These are phyloP conservation scores for Gerris buenoi DNA, from an alignment of 1,140 invertebrate genomes.

Conservation along the genomic window DNA sequence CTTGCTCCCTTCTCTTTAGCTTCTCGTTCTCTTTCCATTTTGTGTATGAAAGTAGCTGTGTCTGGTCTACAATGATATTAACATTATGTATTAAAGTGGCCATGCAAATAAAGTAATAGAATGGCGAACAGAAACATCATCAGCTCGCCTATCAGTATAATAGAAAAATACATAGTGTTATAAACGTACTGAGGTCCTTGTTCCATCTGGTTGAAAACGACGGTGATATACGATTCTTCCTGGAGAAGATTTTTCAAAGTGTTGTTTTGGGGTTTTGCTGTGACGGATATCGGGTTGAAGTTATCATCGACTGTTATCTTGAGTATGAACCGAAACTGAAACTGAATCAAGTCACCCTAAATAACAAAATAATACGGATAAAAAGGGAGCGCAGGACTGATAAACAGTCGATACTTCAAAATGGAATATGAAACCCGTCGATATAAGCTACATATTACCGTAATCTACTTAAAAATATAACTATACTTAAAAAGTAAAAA, in stretches of 20 bases:
- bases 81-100: not conserved
- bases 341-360: not conserved
- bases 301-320: not conserved
- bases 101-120: not conserved
- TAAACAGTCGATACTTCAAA: too few relatives aligned
- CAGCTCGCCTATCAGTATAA: not conserved
- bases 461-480: too few relatives aligned
- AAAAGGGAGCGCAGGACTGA: too few relatives aligned
- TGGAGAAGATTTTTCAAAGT: not conserved
- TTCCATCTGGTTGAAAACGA: not conserved
- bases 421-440: too few relatives aligned
- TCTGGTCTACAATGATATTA: constrained; percentile 59
- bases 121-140: not conserved
- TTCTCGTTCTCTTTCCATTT: constrained; percentile 74
- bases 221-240: not conserved
- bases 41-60: constrained; percentile 80
- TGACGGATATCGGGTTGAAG: not conserved
- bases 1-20: constrained; percentile 76
- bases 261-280: not conserved
- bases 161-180: not conserved
- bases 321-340: not conserved
- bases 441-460: too few relatives aligned
- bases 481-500: too few relatives aligned
- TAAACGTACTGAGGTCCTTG: not conserved
- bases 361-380: too few relatives aligned